Conservation (phyloP, 23 tunicate genomes). For the Diplosoma virens region DNA sequence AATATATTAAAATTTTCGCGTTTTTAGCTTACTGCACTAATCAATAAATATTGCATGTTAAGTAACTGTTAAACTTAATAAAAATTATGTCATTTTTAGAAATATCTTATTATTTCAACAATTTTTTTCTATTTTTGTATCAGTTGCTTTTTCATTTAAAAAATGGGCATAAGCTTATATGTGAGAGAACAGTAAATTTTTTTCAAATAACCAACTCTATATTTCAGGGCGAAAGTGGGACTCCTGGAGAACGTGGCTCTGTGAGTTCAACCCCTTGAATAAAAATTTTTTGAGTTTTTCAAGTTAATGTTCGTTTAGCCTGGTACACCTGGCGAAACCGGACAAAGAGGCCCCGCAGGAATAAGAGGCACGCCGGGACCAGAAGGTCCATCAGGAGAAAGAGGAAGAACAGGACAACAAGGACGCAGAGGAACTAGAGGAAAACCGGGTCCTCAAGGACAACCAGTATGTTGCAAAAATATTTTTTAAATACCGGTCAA, state of each 20-base stretch:
- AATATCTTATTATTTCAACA: no score
- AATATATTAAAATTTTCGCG: no score
- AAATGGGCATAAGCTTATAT: no score
- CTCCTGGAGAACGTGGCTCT: slow-evolving; percentile 97
- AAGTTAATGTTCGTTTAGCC: slow-evolving; percentile 43
- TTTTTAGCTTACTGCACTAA: no score
- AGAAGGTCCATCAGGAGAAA: slow-evolving; percentile 67
- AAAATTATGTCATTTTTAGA: no score
- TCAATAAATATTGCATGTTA: no score
- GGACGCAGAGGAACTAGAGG: slow-evolving; percentile 84
- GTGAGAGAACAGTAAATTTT: no score
- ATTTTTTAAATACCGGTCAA: no score
- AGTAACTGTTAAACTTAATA: no score
- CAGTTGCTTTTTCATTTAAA: no score
- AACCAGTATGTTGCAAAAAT: slow-evolving; percentile 68
- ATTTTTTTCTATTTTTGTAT: no score
- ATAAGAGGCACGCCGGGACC: slow-evolving; percentile 62
- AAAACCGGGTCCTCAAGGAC: slow-evolving; percentile 76
- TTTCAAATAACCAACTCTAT: no score
- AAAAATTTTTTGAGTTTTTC: background rate
- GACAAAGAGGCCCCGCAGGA: slow-evolving; percentile 87
- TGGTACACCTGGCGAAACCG: slow-evolving; percentile 82
- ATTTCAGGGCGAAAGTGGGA: slow-evolving; percentile 66
- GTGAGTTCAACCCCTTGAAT: slow-evolving; percentile 25
- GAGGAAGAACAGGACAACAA: slow-evolving; percentile 60